Percentiles rank a stretch among this genome's conserved stretches.
Evolutionary conservation across 2,888 invertebrate genomes (phyloP).

Genomic region (Cheilosia soror): DNA sequence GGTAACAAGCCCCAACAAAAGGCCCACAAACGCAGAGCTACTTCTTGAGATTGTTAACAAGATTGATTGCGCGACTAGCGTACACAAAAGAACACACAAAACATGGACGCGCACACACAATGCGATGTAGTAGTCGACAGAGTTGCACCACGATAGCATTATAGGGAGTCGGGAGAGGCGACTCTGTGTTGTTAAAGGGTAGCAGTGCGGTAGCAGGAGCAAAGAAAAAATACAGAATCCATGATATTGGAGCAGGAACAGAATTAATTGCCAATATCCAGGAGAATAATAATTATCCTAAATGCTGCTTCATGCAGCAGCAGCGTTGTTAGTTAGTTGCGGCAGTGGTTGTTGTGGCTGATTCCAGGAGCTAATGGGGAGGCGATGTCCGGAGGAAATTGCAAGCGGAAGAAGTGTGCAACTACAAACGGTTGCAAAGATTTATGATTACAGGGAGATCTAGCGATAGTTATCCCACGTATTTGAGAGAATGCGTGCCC

Average conservation of each 20-base stretch:
- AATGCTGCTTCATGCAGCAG: conserved; percentile 59
- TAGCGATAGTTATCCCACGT: conserved; percentile 50
- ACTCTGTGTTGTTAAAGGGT: too few relatives aligned
- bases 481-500: conserved; percentile 13
- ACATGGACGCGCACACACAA: conserved; percentile 18
- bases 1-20: conserved; percentile 68
- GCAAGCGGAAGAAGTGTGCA: conserved; percentile 69
- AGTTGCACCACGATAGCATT: conserved; percentile 36
- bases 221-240: conserved; percentile 22
- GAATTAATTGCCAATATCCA: conserved; percentile 74
- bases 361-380: conserved; percentile 69
- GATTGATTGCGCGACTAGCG: conserved; percentile 77
- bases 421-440: conserved; percentile 65
- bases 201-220: neutral
- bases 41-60: conserved; percentile 77
- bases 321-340: conserved; percentile 10
- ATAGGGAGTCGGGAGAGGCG: conserved; percentile 22
- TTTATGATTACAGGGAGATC: conserved; percentile 66
- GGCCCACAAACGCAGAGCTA: conserved; percentile 23
- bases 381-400: conserved; percentile 66
- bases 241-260: conserved; percentile 40
- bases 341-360: conserved; percentile 5
- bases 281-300: conserved; percentile 75
- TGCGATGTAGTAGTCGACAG: neutral
- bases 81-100: conserved; percentile 66